Base-by-base conservation (phyloP, 2,113 vertebrate species). In the Heterotis niloticus region DNA sequence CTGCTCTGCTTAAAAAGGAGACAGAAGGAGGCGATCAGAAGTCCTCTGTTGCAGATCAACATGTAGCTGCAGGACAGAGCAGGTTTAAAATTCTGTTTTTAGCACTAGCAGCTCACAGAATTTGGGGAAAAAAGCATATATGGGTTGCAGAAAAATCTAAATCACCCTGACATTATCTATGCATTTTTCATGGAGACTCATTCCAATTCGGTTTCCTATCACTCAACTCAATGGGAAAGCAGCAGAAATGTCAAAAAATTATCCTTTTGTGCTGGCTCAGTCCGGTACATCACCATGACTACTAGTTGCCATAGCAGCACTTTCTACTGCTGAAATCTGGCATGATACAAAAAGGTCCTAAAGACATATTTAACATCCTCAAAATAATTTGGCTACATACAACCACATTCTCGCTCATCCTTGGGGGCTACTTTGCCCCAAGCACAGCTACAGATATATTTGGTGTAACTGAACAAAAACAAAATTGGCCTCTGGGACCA, bases 281-380 rank as follows among this genome's bases (percentile, higher is more conserved):
- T n/a, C 20, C 56, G 0, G 20, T 34, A 18, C 14, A 52, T 59
- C 66, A 51, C 29, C 56, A 51, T 51, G 28, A 54, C 84, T 85
- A 79, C 80, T 67, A 79, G 90, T 91, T 89, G 80, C 88, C 87
- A 89, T 88, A 83, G 86, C 83, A 91, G 83, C 88, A 75, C 64
- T 77, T 64, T 79, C 79, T 34, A 79, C 75, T 79, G 79, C 82
- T 81, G 79, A 85, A 81, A 66, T 64, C 76, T 14, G 76, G 81
- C 71, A 74, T 78, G 67, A 79, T 82, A 64, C 67, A 28, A 20
- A 76, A 79, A 70, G 72, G 64, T 77, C 52, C 56, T 12, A 14
- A 69, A 34, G 16, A 54, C 34, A 44, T 44, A 44, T 44, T 44
- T 44, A 44, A 44, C 7, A 7, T 44, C 34, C 34, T 44, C 34